Conservation (phyloP, 53 echinoderm and acorn worm species). For the Hippasteria phrygiana region DNA sequence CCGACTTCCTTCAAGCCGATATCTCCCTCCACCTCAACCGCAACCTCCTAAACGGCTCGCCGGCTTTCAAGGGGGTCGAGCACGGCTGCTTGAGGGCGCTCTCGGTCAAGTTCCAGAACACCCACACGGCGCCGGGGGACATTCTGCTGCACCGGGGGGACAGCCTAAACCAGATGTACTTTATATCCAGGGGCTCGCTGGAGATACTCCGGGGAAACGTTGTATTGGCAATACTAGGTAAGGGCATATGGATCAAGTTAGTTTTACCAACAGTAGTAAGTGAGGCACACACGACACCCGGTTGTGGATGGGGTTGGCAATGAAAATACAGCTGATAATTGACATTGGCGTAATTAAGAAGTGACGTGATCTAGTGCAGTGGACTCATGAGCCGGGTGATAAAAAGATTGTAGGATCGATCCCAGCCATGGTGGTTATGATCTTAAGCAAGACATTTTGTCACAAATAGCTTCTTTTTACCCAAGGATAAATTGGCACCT, state of each 20-base stretch:
- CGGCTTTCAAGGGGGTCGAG: slow-evolving; percentile 85
- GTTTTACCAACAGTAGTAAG: too few relatives aligned
- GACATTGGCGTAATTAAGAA: too few relatives aligned
- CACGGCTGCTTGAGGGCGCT: slow-evolving; percentile 92
- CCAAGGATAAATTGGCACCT: too few relatives aligned
- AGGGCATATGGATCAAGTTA: neutral
- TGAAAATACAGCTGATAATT: too few relatives aligned
- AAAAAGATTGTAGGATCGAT: too few relatives aligned
- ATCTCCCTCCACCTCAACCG: slow-evolving; percentile 95
- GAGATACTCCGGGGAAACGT: slow-evolving; percentile 89
- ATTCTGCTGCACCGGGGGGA: slow-evolving; percentile 92
- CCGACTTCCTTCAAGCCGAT: slow-evolving; percentile 98
- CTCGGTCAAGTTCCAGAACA: slow-evolving; percentile 88
- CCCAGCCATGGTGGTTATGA: too few relatives aligned
- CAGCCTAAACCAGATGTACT: slow-evolving; percentile 86
- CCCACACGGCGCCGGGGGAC: slow-evolving; percentile 97
- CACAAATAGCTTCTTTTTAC: too few relatives aligned
- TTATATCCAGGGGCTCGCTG: slow-evolving; percentile 94
- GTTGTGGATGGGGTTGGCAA: too few relatives aligned
- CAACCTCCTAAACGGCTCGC: slow-evolving; percentile 88
- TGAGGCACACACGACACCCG: too few relatives aligned
- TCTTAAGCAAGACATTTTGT: too few relatives aligned
- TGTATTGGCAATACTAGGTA: slow-evolving; percentile 93
- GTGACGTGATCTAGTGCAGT: too few relatives aligned
- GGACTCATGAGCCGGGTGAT: too few relatives aligned